Conservation (phyloP, 2,797 vertebrate genomes). For the Danionella dracula region DNA sequence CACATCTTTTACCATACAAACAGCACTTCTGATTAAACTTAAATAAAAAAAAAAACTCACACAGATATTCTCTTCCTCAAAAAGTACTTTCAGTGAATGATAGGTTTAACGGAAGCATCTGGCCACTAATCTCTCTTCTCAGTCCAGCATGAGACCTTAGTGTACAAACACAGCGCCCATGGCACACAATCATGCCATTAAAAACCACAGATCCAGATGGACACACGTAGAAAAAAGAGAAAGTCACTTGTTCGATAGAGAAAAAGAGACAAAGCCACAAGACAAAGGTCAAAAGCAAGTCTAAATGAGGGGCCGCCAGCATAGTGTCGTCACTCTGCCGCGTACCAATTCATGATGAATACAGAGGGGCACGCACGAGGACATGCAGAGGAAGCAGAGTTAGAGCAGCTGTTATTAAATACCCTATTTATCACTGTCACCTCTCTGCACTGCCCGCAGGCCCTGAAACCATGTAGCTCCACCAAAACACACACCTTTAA, state of each 20-base stretch:
- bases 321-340: slow-evolving; percentile 2
- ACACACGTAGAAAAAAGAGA: slow-evolving; percentile 18
- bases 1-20: too few relatives aligned
- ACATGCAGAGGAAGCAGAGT: slow-evolving; percentile 49
- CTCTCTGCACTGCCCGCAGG: slow-evolving; percentile 55
- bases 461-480: slow-evolving; percentile 67
- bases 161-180: slow-evolving; percentile 39
- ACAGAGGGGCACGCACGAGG: slow-evolving; percentile 32
- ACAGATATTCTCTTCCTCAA: slow-evolving; percentile 55
- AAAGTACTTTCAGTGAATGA: slow-evolving; percentile 71
- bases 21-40: neutral
- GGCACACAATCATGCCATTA: slow-evolving; percentile 46
- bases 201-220: slow-evolving; percentile 25
- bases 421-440: slow-evolving; percentile 83
- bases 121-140: slow-evolving; percentile 57
- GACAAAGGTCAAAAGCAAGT: slow-evolving; percentile 25
- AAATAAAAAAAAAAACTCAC: neutral
- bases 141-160: slow-evolving; percentile 47
- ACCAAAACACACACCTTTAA: slow-evolving; percentile 71
- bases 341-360: slow-evolving; percentile 36
- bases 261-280: slow-evolving; percentile 17
- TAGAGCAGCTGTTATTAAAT: slow-evolving; percentile 83
- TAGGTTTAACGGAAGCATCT: slow-evolving; percentile 76
- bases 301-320: neutral
- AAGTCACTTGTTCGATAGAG: slow-evolving; percentile 4